These are phyloP conservation scores for Glyphotaelius pellucidus DNA, from an alignment of 2,888 invertebrate genomes.

Conservation along the genomic window DNA sequence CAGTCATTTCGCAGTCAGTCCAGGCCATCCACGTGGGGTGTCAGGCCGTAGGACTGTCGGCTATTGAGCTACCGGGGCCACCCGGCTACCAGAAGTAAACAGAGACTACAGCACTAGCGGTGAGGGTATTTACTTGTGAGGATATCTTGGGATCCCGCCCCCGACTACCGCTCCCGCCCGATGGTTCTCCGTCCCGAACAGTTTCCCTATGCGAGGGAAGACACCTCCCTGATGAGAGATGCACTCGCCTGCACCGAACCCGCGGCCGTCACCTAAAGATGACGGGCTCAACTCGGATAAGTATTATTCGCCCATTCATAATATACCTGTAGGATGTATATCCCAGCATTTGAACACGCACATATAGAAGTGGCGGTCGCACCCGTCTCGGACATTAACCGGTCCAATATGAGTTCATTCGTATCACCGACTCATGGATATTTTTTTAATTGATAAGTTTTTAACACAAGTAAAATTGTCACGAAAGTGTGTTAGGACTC, in stretches of 20 bases:
- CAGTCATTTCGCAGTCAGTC: not conserved
- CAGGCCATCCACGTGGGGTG: not conserved
- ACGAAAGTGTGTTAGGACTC: conserved; percentile 57
- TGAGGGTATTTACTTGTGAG: conserved; percentile 27
- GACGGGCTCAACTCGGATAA: conserved; percentile 34
- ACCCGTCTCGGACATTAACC: conserved; percentile 62
- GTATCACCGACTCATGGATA: conserved; percentile 63
- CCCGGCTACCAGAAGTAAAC: not conserved
- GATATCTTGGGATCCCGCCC: not conserved
- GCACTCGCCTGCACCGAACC: conserved; percentile 20
- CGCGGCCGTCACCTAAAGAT: conserved; percentile 26
- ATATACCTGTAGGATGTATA: conserved; percentile 81
- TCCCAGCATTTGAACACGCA: conserved; percentile 82
- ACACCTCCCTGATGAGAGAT: not conserved
- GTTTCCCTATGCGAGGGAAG: not conserved
- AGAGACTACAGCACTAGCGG: conserved; percentile 5
- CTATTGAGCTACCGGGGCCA: not conserved
- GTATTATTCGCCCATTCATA: conserved; percentile 47
- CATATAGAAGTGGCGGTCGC: conserved; percentile 71
- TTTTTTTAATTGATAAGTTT: conserved; percentile 47
- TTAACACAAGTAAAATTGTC: conserved; percentile 47
- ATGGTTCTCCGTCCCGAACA: conserved; percentile 21
- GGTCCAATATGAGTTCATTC: conserved; percentile 53
- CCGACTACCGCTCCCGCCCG: conserved; percentile 8
- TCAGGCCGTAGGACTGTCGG: not conserved